Base-by-base conservation (phyloP, 2,888 invertebrate genomes). In the Scaptomyza polygonia region DNA sequence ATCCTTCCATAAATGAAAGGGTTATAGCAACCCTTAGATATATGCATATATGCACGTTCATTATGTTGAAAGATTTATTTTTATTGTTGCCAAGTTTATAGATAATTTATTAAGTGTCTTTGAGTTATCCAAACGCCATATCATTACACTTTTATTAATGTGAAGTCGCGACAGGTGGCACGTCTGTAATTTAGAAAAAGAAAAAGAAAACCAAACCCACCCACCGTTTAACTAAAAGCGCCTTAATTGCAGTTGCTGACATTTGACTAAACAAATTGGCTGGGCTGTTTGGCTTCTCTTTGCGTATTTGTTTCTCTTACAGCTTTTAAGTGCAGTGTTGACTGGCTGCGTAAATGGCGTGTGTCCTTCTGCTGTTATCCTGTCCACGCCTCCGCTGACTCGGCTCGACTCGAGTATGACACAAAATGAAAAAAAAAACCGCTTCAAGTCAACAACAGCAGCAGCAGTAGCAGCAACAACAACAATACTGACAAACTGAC, bases 241-340 rank as follows among this genome's bases (percentile, higher is more conserved):
- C 81, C 72, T 67, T 88, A 88, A 84, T 84, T 84, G 83, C 88
- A 84, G 85, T 83, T 73, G 84, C 85, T 84, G 83, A 84, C 83
- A 88, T 84, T 84, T 88, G 83, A 84, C 83, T 84, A 86, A 59
- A 81, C 62, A 88, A 84, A 84, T 84, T 84, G 83, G 83, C 86
- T 52, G 47, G 72, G 66, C 72, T 68, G 57, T 72, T 62, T 59
- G 11, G 9, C 39, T 16, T n/a, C 34, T 30, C 27, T 42, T 34
- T 48, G 57, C 29, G 16, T 47, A 54, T 51, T 49, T 42, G 25
- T 54, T 36, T 36, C 47, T 34, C 57, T 57, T 51, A 25, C 36
- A 34, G 27, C 12, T 45, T 64, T 51, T 30, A 56, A 62, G 40
- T 67, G 77, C 79, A 70, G 36, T 63, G 61, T 54, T 51, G 40